Percentiles rank a stretch among this genome's conserved stretches.
Conservation (phyloP, 1,140 invertebrate species). For the Drosophila bocki region DNA sequence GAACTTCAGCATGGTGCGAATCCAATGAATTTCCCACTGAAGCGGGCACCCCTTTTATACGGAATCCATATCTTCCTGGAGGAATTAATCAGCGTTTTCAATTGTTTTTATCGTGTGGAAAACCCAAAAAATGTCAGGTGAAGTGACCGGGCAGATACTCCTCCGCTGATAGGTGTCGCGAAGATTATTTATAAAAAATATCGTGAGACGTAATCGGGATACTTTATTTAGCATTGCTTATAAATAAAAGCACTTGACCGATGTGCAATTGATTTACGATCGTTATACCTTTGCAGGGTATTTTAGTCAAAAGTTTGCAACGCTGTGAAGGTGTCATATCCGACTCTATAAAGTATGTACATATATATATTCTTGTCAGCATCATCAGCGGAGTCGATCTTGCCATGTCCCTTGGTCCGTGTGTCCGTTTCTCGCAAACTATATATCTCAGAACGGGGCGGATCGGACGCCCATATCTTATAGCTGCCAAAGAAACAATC, state of each 20-base stretch:
- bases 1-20: conserved; percentile 70
- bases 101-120: conserved; percentile 8
- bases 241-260: not conserved
- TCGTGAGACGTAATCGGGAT: not conserved
- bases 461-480: too few relatives aligned
- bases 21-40: not conserved
- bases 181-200: not conserved
- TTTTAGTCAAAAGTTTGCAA: too few relatives aligned
- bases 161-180: not conserved
- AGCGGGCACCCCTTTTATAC: conserved; percentile 32
- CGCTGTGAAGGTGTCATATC: too few relatives aligned
- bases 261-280: not conserved
- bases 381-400: too few relatives aligned
- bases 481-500: too few relatives aligned
- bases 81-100: conserved; percentile 8
- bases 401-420: too few relatives aligned
- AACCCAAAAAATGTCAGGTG: not conserved
- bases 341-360: too few relatives aligned
- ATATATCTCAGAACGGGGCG: too few relatives aligned
- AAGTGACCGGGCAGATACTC: not conserved
- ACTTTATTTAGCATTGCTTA: not conserved
- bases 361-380: too few relatives aligned
- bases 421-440: too few relatives aligned
- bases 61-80: not conserved
- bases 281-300: too few relatives aligned